Evolutionary conservation across 2,888 invertebrate species (phyloP), one percentile per base, ranked within the genome.

Genomic region (Idaea biselata): DNA sequence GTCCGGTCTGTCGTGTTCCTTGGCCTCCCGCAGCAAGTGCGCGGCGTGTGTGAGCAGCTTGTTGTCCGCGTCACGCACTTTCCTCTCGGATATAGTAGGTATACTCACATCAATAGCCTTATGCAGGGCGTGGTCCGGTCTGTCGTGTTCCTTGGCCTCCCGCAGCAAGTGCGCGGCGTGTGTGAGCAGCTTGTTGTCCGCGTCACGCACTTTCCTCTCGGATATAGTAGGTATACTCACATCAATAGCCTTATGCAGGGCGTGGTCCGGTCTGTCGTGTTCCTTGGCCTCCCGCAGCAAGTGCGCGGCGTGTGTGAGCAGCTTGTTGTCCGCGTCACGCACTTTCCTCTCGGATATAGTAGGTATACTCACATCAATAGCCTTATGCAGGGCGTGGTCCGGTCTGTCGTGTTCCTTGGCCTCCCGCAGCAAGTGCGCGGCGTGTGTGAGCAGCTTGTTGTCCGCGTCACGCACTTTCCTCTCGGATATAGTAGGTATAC

Each of bases 41-140:
- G 80, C 80, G 1, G 93, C 94, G 79, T 93, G 93, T 14, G 84
- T 77, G 60, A 94, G 87, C 80, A 94, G 89, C 74, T 87, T 84
- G 69, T 88, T 83, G 78, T 94, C 94, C 0, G 90, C 93, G 60
- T 72, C 0, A 92, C 83, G 58, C 82, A 88, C 75, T 70, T 87
- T 84, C 64, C 74, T 71, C 69, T 84, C 81, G 0, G 88, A n/a
- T n/a, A n/a, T n/a, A n/a, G n/a, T n/a, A n/a, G 5, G 17, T 18
- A 0, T 17, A 70, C 78, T 82, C 59, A 93, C 93, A 61, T 88
- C 77, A 8, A 94, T 77, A 8, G 93, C 91, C 68, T 83, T 83
- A 32, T 83, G 85, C 63, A 94, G 83, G 16, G 94, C 87, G 63
- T 78, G 73, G 7, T 82, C 84, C 0, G 91, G 89, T 8, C 94